phyloP scores from a whole-genome alignment of 2,797 vertebrate species.

The Arnoldichthys spilopterus region DNA sequence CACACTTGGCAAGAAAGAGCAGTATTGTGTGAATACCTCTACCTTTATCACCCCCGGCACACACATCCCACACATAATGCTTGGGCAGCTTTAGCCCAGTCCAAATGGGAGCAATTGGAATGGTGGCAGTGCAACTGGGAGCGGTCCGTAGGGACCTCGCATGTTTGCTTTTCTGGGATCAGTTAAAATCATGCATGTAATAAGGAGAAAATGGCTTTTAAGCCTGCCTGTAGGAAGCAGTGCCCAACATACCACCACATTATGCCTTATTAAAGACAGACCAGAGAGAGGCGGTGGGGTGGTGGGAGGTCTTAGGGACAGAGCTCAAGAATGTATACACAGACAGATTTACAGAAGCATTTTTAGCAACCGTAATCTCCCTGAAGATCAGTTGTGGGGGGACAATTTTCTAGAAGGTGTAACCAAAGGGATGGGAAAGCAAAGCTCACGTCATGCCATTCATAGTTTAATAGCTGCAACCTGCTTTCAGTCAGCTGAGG shows the following conservation, averaged over 20 bases:
- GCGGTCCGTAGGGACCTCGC: slow-evolving; percentile 56
- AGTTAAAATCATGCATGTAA: slow-evolving; percentile 88
- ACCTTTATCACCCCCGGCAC: slow-evolving; percentile 27
- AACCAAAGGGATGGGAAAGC: not conserved
- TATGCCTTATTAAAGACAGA: slow-evolving; percentile 89
- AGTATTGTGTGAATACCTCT: slow-evolving; percentile 53
- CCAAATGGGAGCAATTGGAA: slow-evolving; percentile 53
- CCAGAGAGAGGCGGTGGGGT: slow-evolving; percentile 5
- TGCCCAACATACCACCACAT: slow-evolving; percentile 83
- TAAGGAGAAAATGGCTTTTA: slow-evolving; percentile 89
- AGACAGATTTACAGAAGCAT: not conserved
- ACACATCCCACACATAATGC: slow-evolving; percentile 5
- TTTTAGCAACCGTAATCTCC: not conserved
- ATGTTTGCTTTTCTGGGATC: slow-evolving; percentile 85
- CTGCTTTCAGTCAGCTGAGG: not conserved
- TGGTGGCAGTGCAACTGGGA: slow-evolving; percentile 47
- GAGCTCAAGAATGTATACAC: not conserved
- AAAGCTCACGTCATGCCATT: not conserved
- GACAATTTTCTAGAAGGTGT: not conserved
- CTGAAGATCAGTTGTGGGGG: not conserved
- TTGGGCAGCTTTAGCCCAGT: slow-evolving; percentile 46
- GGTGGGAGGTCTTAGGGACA: not conserved
- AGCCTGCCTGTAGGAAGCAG: slow-evolving; percentile 86
- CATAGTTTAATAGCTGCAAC: not conserved
- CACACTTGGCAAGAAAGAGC: slow-evolving; percentile 55